Evolutionary conservation across 53 echinoderm and acorn worm species (phyloP), one percentile per base, ranked within the genome.

Genomic region (Holothuria leucospilota): DNA sequence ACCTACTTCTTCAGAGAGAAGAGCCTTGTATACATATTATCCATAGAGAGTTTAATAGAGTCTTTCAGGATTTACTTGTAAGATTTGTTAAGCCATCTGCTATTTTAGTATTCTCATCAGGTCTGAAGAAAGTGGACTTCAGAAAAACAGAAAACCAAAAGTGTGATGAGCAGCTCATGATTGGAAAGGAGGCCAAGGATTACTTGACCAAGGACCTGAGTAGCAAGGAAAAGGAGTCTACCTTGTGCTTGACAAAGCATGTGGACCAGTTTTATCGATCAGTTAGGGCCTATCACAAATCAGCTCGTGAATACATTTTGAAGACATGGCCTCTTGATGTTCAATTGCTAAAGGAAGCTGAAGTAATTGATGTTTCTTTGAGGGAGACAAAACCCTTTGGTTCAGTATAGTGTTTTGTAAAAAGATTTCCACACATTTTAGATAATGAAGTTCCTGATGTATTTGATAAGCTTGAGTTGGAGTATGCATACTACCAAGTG

Each of bases 261-360:
- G 16, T 86, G 42, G 53, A 71, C 18, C 81, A 86, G 12, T 90
- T 90, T 71, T 90, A 81, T 41, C 46, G 49, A 49, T 85, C 86
- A 86, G 87, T 87, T 13, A 69, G 84, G 67, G 52, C 63, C 52
- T 91, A 83, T 39, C 87, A 87, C 77, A 40, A 64, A 26, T 63
- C 87, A 29, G 91, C 91, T 62, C 82, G 87, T 91, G 84, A 62
- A 39, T 91, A 91, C 68, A 88, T 88, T 23, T 52, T 91, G 77
- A 87, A 87, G 68, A 91, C 87, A 73, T 91, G 87, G 81, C 90
- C 86, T 13, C 62, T 86, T 59, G 63, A 81, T 70, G 70, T 66
- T 23, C 41, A 86, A 58, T 62, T 90, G 23, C 71, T 90, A 15
- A 28, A 71, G 82, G 63, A 81, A 62, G 86, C 86, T 81, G 90